Evolutionary conservation across 2,888 invertebrate species (phyloP).

Genomic region (Tipula lateralis): DNA sequence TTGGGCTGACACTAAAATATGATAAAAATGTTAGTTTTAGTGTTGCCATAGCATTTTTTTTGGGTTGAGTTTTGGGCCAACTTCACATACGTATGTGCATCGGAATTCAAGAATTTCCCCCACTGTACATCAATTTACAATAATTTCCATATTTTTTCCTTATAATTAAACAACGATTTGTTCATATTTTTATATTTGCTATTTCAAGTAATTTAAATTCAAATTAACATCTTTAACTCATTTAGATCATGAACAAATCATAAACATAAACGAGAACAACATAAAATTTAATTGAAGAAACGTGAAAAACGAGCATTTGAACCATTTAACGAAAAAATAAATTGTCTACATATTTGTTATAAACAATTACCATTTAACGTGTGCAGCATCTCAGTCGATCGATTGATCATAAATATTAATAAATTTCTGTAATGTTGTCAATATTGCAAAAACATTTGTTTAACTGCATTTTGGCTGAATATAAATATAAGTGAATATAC

Average conservation of each 20-base stretch:
- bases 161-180: not conserved
- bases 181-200: not conserved
- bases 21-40: too few species aligned
- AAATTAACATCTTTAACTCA: constrained; percentile 11
- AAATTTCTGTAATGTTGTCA: not conserved
- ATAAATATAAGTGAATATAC: not conserved
- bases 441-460: not conserved
- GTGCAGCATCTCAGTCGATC: not conserved
- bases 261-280: not conserved
- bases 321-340: too few species aligned
- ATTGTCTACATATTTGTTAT: not conserved
- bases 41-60: too few species aligned
- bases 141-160: not conserved
- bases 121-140: not conserved
- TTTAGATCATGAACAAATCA: constrained; percentile 19
- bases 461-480: not conserved
- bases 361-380: not conserved
- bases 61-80: too few species aligned
- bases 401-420: not conserved
- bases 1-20: too few species aligned
- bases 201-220: not conserved
- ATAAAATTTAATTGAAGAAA: not conserved
- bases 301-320: not conserved
- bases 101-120: too few species aligned
- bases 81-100: too few species aligned